Conservation (phyloP, 2,113 vertebrate species). For the Amblyopsis rosae region DNA sequence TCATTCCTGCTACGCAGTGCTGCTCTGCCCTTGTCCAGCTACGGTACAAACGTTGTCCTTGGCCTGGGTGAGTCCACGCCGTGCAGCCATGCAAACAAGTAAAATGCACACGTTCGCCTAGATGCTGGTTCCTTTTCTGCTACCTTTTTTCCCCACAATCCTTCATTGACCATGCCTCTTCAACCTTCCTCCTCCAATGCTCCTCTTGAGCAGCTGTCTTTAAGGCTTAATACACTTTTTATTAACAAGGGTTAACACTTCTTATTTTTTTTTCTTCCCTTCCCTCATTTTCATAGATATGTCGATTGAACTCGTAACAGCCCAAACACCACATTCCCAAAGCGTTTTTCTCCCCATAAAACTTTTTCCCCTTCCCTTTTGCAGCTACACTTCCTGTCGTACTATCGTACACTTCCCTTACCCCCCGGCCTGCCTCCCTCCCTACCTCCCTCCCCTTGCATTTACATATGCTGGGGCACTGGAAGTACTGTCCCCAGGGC, state of each 20-base stretch:
- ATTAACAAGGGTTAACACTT: neutral
- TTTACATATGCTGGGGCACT: conserved; percentile 13
- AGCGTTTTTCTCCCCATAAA: too few species aligned
- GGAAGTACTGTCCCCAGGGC: neutral
- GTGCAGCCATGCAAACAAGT: too few species aligned
- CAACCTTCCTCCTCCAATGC: too few species aligned
- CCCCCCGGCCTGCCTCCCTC: neutral
- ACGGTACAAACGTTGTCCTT: too few species aligned
- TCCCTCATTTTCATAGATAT: neutral
- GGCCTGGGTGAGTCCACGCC: too few species aligned
- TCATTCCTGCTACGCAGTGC: neutral
- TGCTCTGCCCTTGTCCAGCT: neutral
- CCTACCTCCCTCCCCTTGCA: neutral
- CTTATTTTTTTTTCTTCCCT: neutral
- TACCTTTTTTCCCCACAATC: too few species aligned
- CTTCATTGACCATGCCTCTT: too few species aligned
- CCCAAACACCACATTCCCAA: neutral
- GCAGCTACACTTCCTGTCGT: neutral
- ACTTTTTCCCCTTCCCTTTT: conserved; percentile 7
- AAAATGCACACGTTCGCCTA: too few species aligned
- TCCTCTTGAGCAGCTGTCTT: neutral
- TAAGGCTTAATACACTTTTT: neutral
- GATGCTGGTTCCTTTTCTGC: too few species aligned
- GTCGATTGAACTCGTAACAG: neutral
- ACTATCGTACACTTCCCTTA: neutral